Evolutionary conservation across 1,140 invertebrate species (phyloP), one percentile per base, ranked within the genome.

Genomic region (Drosophila pachea): DNA sequence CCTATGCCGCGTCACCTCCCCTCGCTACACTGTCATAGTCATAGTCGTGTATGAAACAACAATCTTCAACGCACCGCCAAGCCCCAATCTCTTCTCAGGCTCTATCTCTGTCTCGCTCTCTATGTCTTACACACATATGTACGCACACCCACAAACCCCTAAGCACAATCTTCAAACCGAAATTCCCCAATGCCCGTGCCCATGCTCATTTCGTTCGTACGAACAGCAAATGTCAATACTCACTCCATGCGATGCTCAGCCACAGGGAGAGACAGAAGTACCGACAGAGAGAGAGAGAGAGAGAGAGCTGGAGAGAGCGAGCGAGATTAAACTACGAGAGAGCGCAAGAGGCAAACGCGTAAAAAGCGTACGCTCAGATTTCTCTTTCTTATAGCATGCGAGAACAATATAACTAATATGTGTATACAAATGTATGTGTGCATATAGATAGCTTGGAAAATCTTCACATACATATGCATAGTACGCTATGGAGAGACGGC

Each of bases 151-250:
- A 14, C 11, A n/a, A 4, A 29, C 29, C n/a, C 7, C 8, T 53
- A 22, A 35, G 9, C 36, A 53, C 16, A 67, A 52, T 68, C 49
- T 54, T 60, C 64, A 60, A 53, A 55, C 59, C 56, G 9, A 52
- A 53, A 60, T 53, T 36, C 43, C 62, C 52, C 62, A 54, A 49
- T 33, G 42, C 40, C 40, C 40, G 45, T 59, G 48, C 55, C 48
- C 43, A 68, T 49, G 31, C 45, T 55, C 48, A 53, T 67, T 54
- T 43, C 49, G 66, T 59, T 36, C 38, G 47, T 54, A 59, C 49
- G 66, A 66, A 70, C 33, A 70, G 62, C 54, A 70, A 70, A 66
- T 70, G 68, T 70, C 68, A 70, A 70, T 70, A 62, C 68, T 68
- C 42, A 31, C 67, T 36, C 50, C 35, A 9, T 49, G 43, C 31